Evolutionary conservation across 1,140 invertebrate species (phyloP).

Genomic region (Drosophila grimshawi): DNA sequence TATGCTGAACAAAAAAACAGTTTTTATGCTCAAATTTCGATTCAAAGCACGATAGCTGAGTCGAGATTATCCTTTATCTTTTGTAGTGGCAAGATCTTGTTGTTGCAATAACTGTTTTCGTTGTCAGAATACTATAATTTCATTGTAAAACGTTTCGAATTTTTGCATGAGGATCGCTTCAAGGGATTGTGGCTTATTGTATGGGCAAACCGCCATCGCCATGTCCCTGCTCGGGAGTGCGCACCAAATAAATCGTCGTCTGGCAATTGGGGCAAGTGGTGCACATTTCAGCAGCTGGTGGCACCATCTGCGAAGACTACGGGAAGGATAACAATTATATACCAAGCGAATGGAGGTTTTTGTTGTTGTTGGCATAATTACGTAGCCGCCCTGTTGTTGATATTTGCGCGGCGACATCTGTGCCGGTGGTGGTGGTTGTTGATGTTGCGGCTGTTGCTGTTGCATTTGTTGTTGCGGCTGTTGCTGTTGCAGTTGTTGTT

Average conservation of each 20-base stretch:
- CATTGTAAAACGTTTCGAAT: background rate
- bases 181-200: constrained; percentile 33
- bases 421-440: constrained; percentile 23
- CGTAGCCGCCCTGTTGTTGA: constrained; percentile 56
- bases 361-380: constrained; percentile 47
- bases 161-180: background rate
- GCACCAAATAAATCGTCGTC: constrained; percentile 78
- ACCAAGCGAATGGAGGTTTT: background rate
- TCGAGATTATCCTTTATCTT: background rate
- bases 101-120: background rate
- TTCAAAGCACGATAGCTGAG: constrained; percentile 2
- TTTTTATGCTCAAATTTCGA: constrained; percentile 30
- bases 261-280: constrained; percentile 82
- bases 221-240: constrained; percentile 61
- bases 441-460: constrained; percentile 30
- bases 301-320: constrained; percentile 33
- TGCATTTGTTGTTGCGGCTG: constrained; percentile 22
- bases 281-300: constrained; percentile 72
- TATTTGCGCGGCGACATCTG: constrained; percentile 36
- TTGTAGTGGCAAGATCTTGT: background rate
- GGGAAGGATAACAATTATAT: background rate
- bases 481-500: constrained; percentile 28
- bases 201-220: constrained; percentile 53
- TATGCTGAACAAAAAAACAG: background rate
- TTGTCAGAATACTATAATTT: background rate